Base-by-base conservation (phyloP, 2,797 vertebrate species). In the Gymnocypris eckloni region DNA sequence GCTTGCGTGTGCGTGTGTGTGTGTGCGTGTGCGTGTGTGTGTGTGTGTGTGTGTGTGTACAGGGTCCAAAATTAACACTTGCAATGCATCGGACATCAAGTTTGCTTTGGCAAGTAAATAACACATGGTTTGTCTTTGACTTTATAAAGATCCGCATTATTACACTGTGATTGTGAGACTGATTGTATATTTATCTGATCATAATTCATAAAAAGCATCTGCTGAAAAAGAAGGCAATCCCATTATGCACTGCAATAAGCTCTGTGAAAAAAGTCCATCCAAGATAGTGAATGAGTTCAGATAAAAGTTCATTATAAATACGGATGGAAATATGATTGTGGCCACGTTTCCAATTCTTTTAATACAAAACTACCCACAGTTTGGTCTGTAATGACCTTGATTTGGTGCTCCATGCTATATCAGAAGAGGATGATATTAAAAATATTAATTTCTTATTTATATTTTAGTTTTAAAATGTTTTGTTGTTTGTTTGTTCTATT, bases 51-150 rank as follows among this genome's bases (percentile, higher is more conserved):
- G 15, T 75, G 81, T 59, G 84, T 84, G 39, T 80, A 78, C 72
- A 84, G 81, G 86, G 86, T 89, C 87, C 79, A 87, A 82, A 56
- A 83, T 84, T 59, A 48, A 50, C 83, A 82, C 54, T 59, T 11
- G 52, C 69, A 69, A 59, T 61, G n/a, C 45, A 50, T 16, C 45
- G 5, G 8, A 50, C 16, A 75, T 16, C 18, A 33, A 33, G 52
- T 3, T 75, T 28, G 48, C 72, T 75, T 54, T 76, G 48, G 48
- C 72, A 52, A 52, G 48, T 37, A 37, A 50, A 37, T 37, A 37
- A 37, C 3, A 28, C 25, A 20, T 9, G 28, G 45, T 52, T 75
- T 28, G 13, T 73, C n/a, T 37, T 52, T 48, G 43, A 48, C 43
- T 67, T 37, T 18, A 37, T 37, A 18, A 67, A 7, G 13, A 18